A percentile compares a stretch with the other conserved stretches of the same genome.
phyloP scores from a whole-genome alignment of 2,888 invertebrate species.

The Adela reaumurella region DNA sequence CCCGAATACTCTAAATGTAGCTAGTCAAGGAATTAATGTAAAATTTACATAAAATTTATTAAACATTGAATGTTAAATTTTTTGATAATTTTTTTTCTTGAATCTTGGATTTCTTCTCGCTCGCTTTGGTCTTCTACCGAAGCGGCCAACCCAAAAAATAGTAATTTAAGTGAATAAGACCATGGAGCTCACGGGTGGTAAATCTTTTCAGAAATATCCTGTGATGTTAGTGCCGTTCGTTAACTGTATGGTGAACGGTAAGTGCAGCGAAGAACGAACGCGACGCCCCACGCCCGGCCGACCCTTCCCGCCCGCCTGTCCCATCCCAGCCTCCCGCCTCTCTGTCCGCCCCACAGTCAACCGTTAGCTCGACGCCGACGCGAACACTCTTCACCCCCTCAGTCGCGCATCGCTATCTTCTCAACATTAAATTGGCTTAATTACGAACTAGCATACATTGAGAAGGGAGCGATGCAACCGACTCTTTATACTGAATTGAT shows the following conservation, averaged over 20 bases:
- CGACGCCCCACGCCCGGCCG: slow-evolving; percentile 29
- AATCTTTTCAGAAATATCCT: slow-evolving; percentile 76
- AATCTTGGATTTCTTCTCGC: not conserved
- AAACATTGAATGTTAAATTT: not conserved
- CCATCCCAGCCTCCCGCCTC: slow-evolving; percentile 1
- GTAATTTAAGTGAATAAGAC: slow-evolving; percentile 27
- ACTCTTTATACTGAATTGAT: slow-evolving; percentile 14
- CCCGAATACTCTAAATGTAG: no score
- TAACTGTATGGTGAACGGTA: slow-evolving; percentile 62
- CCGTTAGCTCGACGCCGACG: slow-evolving; percentile 2
- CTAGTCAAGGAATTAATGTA: no score
- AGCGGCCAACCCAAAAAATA: slow-evolving; percentile 15
- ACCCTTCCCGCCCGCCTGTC: slow-evolving; percentile 23
- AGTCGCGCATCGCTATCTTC: not conserved
- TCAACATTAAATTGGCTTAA: not conserved
- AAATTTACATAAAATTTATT: no score
- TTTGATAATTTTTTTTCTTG: not conserved
- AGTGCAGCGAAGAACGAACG: slow-evolving; percentile 55
- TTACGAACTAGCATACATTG: not conserved
- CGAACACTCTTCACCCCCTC: not conserved
- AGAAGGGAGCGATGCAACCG: not conserved
- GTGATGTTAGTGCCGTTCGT: slow-evolving; percentile 65
- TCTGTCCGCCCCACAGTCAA: slow-evolving; percentile 3
- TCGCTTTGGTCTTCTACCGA: not conserved
- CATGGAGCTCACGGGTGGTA: slow-evolving; percentile 66